Evolutionary conservation across 2,888 invertebrate species (phyloP).

Genomic region (Dione vanillae): DNA sequence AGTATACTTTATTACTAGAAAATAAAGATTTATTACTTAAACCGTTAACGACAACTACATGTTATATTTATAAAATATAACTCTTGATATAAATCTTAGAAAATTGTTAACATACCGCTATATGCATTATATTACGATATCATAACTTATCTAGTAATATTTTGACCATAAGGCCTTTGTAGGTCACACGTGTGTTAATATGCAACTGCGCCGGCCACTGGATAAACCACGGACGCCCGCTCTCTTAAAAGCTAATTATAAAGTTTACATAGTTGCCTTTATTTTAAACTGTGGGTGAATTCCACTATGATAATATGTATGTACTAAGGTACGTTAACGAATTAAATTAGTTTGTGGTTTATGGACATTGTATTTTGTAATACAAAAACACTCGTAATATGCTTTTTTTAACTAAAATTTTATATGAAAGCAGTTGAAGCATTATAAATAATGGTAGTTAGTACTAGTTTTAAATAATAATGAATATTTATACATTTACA

Average conservation of each 20-base stretch:
- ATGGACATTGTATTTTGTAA: neutral
- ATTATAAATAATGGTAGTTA: too few relatives aligned
- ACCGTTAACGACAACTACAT: neutral
- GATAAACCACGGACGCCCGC: constrained; percentile 39
- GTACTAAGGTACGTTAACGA: constrained; percentile 9
- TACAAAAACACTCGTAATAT: too few relatives aligned
- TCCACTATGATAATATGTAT: constrained; percentile 1
- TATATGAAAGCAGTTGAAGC: too few relatives aligned
- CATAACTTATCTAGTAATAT: constrained; percentile 29
- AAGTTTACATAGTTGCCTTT: constrained; percentile 28
- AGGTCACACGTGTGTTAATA: constrained; percentile 50
- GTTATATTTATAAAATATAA: neutral
- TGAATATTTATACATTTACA: too few relatives aligned
- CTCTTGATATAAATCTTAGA: neutral
- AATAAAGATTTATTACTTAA: too few relatives aligned
- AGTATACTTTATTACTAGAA: too few relatives aligned
- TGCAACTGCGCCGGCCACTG: constrained; percentile 40
- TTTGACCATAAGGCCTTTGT: constrained; percentile 44
- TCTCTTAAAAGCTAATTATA: constrained; percentile 27
- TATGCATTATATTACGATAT: constrained; percentile 19
- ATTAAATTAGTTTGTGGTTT: constrained; percentile 4
- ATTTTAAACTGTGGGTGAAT: constrained; percentile 18
- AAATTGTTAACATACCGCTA: neutral
- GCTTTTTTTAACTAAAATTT: too few relatives aligned
- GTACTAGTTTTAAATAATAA: too few relatives aligned